Evolutionary conservation across 2,113 vertebrate genomes (phyloP).

Genomic region (Neolamprologus longior): DNA sequence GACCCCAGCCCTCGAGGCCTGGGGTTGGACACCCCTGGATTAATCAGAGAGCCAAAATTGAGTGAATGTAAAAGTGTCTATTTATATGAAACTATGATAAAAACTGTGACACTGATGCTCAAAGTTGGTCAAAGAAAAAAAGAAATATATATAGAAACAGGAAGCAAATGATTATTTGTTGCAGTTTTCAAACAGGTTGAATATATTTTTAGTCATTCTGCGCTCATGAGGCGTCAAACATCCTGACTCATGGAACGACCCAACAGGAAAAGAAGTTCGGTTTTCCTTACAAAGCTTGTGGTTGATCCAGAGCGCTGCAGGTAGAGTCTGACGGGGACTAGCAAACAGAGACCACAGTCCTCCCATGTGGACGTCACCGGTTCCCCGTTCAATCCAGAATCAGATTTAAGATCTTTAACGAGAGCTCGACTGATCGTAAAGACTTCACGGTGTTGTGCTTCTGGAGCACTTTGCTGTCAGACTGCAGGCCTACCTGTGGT

Average conservation of each 20-base stretch:
- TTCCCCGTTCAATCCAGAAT: not conserved
- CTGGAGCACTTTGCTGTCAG: not conserved
- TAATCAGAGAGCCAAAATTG: not conserved
- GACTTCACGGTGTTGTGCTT: not conserved
- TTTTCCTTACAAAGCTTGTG: not conserved
- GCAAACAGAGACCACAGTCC: not conserved
- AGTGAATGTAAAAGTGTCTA: not conserved
- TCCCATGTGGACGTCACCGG: rapidly evolving
- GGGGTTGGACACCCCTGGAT: not conserved
- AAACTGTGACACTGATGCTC: not conserved
- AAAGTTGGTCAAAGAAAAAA: not conserved
- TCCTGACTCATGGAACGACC: not conserved
- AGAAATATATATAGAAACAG: not conserved
- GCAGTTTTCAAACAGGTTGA: not conserved
- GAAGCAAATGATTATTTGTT: not conserved
- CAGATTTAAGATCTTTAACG: not conserved
- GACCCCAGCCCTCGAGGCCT: not conserved
- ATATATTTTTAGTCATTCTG: not conserved
- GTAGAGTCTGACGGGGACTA: not conserved
- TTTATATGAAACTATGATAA: not conserved
- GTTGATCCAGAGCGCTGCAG: not conserved
- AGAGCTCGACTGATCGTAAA: not conserved
- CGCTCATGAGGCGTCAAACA: not conserved
- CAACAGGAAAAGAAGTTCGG: not conserved
- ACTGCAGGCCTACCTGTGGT: not conserved